phyloP scores from a whole-genome alignment of 2,888 invertebrate species.

The Epinotia demarniana region DNA sequence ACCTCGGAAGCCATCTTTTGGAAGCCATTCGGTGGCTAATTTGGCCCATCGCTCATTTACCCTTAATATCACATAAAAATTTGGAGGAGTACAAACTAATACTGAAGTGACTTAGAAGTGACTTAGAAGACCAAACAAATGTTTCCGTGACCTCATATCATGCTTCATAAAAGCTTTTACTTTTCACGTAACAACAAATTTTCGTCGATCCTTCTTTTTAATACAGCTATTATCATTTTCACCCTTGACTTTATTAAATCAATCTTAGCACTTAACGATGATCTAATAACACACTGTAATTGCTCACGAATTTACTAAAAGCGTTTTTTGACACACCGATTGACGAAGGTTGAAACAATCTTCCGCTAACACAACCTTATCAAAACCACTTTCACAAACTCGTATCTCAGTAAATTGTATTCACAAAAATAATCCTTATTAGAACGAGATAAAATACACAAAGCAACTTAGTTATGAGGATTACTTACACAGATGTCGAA shows the following conservation, averaged over 20 bases:
- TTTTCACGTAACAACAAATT: slow-evolving; percentile 1
- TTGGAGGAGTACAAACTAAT: no score
- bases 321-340: slow-evolving; percentile 15
- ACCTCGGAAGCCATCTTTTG: no score
- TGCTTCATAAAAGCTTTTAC: not conserved
- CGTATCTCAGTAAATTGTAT: not conserved
- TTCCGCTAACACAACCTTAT: slow-evolving; percentile 35
- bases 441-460: not conserved
- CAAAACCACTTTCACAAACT: not conserved
- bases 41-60: no score
- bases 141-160: no score
- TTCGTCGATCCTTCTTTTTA: not conserved
- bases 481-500: not conserved
- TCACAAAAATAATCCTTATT: not conserved
- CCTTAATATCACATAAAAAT: no score
- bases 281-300: slow-evolving; percentile 28
- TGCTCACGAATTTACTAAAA: slow-evolving; percentile 37
- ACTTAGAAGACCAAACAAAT: no score
- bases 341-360: slow-evolving; percentile 26
- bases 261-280: slow-evolving; percentile 25
- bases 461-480: not conserved
- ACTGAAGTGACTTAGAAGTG: no score
- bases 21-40: no score
- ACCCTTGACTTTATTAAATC: slow-evolving; percentile 29
- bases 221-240: slow-evolving; percentile 11